Conservation (phyloP, 1,140 invertebrate species). For the Arctopsyche grandis region DNA sequence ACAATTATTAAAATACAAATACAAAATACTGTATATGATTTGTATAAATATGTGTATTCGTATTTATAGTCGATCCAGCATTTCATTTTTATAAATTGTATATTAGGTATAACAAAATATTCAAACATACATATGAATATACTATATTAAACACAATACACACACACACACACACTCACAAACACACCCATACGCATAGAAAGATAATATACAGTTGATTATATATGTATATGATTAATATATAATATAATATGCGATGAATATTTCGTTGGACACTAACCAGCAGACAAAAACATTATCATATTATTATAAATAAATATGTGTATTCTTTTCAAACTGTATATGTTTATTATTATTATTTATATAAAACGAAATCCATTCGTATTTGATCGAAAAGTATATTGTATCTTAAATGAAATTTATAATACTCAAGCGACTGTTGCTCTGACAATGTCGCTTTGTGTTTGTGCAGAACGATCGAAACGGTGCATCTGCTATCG, state of each 20-base stretch:
- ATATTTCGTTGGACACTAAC: constrained; percentile 39
- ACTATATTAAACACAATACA: background rate
- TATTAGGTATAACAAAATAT: background rate
- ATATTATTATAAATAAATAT: background rate
- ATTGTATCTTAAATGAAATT: background rate
- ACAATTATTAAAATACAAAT: constrained; percentile 17
- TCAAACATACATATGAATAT: constrained; percentile 13
- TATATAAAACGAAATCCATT: background rate
- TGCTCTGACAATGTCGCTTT: background rate
- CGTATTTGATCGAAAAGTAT: background rate
- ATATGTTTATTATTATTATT: too few relatives aligned
- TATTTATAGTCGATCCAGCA: constrained; percentile 54
- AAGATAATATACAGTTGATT: constrained; percentile 42
- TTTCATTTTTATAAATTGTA: constrained; percentile 12
- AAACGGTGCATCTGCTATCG: background rate
- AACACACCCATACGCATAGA: background rate
- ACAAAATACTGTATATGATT: constrained; percentile 16
- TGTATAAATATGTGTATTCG: constrained; percentile 4
- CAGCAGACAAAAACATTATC: constrained; percentile 20
- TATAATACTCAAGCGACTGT: background rate
- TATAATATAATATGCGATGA: constrained; percentile 27
- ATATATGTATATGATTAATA: constrained; percentile 36
- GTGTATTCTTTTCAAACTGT: background rate
- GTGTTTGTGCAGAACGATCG: background rate
- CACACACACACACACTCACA: constrained; percentile 8